Evolutionary conservation across 2,113 vertebrate species (phyloP), one percentile per base, ranked within the genome.

Genomic region (Diadophis punctatus): DNA sequence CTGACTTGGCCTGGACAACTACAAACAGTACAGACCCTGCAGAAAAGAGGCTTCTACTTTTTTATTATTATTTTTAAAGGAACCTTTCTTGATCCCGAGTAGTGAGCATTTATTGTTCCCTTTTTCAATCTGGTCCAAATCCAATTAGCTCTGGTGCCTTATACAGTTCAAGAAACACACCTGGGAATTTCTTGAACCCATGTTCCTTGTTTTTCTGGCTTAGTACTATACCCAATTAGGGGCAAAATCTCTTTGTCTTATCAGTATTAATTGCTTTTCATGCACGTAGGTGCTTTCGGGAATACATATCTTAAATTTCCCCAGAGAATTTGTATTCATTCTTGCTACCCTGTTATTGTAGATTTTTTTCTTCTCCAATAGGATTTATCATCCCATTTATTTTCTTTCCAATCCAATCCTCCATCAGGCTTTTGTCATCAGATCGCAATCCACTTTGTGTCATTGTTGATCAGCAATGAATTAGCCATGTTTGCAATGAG

Each of bases 221-320:
- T 93, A 91, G 88, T 55, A 58, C 3, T 0, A 86, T 91, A 93
- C 92, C 93, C 96, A 96, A 95, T 96, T 94, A 96, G 91, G 80
- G 68, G 89, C 53, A 95, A 39, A 84, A 93, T 91, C 93, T 93
- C 92, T 0, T 85, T 91, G 91, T 92, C 94, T 90, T 88, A 52
- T 12, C 88, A 90, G 63, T 14, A 87, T 91, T 93, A 94, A 87
- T 91, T 93, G 93, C 95, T 93, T 90, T 88, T 58, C 0, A 0
- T 16, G 25, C 68, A 91, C 0, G 0, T 90, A 0, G 0, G 56
- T 0, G 0, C 11, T 22, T 63, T 90, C 43, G 34, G 68, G 91
- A 91, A 3, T 39, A 52, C 11, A 52, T 52, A 89, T 91, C 94
- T 74, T 46, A 10, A 56, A 93, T 88, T 95, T 87, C 94, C 91